Conservation (phyloP, 2,888 invertebrate species). For the Synergus umbraculus region DNA sequence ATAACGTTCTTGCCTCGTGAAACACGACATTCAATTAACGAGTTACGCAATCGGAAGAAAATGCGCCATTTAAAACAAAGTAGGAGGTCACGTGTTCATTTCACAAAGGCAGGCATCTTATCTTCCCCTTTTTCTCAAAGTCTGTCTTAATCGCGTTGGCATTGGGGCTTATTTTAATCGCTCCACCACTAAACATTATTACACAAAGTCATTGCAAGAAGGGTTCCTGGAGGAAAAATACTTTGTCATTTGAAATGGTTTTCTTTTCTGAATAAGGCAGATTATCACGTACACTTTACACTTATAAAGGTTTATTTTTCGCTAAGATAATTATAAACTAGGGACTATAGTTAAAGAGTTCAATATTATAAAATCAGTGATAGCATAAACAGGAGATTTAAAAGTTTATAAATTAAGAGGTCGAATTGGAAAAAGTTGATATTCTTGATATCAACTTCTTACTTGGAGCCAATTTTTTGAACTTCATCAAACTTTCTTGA, state of each 20-base stretch:
- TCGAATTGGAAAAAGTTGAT: background rate
- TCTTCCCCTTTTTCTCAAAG: background rate
- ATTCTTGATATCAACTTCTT: background rate
- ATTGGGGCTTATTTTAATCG: background rate
- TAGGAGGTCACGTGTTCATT: slow-evolving; percentile 9
- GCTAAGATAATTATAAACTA: background rate
- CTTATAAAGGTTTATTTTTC: background rate
- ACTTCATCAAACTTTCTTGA: slow-evolving; percentile 4
- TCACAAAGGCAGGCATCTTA: slow-evolving; percentile 12
- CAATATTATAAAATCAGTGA: background rate
- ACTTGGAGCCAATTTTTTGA: background rate
- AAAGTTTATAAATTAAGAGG: background rate
- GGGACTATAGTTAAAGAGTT: background rate
- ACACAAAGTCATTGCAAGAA: background rate
- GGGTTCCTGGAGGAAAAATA: background rate
- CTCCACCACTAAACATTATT: slow-evolving; percentile 7
- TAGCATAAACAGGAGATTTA: background rate
- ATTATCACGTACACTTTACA: slow-evolving; percentile 9
- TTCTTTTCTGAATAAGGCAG: background rate
- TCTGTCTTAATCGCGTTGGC: background rate
- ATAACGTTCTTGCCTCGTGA: slow-evolving; percentile 17
- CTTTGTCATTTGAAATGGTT: slow-evolving; percentile 1
- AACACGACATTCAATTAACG: slow-evolving; percentile 34
- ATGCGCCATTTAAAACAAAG: slow-evolving; percentile 27
- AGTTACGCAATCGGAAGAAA: slow-evolving; percentile 6